Percentiles rank a stretch among this genome's conserved stretches.
Conservation (phyloP, 2,113 vertebrate genomes). For the Theropithecus gelada region DNA sequence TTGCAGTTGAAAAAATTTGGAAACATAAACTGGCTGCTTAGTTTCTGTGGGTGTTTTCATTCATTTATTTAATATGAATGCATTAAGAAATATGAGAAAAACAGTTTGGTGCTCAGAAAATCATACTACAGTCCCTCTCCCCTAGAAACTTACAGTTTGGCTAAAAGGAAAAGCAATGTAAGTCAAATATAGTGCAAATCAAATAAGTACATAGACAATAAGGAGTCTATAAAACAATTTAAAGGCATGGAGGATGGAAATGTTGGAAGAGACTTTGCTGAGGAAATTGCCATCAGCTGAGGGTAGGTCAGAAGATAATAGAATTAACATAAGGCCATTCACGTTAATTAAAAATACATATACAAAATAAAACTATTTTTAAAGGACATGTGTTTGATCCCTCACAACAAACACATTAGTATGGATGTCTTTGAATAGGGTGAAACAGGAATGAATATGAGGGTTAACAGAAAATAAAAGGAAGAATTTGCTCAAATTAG, state of each 20-base stretch:
- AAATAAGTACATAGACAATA: background rate
- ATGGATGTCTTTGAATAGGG: background rate
- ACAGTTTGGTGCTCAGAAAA: background rate
- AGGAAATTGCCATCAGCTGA: background rate
- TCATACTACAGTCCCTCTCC: background rate
- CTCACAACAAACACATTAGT: background rate
- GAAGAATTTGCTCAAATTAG: background rate
- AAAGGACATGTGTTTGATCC: background rate
- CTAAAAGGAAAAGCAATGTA: background rate
- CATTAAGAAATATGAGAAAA: conserved; percentile 38
- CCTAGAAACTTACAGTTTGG: background rate
- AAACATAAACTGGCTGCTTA: conserved; percentile 23
- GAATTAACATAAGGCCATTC: background rate
- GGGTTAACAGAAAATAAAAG: background rate
- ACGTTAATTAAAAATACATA: background rate
- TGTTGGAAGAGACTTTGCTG: background rate
- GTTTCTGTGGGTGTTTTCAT: conserved; percentile 23
- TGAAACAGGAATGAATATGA: background rate
- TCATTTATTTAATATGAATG: conserved; percentile 41
- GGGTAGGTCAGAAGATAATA: background rate
- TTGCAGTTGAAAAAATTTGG: background rate
- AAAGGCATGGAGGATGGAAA: background rate
- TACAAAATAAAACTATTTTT: background rate
- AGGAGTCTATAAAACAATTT: background rate
- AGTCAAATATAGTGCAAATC: background rate